phyloP scores from a whole-genome alignment of 2,797 vertebrate genomes.

The Myiotriccus ornatus region DNA sequence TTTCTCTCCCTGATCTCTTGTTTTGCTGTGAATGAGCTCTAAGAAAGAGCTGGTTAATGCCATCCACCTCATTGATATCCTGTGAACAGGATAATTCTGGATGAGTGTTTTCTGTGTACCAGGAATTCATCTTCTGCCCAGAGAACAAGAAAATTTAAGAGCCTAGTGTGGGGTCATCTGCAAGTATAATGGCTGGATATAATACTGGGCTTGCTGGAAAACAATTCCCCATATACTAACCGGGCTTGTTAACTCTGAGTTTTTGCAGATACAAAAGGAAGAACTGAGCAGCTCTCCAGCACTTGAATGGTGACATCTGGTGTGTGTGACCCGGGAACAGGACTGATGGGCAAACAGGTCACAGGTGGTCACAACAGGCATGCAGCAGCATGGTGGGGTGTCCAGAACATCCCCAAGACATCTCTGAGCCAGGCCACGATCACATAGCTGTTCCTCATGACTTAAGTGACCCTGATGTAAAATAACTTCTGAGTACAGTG shows the following conservation, averaged over 20 bases:
- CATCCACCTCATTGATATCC: not conserved
- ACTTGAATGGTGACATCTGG: not conserved
- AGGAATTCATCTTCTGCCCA: not conserved
- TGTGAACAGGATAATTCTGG: not conserved
- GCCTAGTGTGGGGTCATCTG: not conserved
- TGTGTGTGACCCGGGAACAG: not conserved
- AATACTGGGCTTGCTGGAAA: not conserved
- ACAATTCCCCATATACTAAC: not conserved
- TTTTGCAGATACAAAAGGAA: not conserved
- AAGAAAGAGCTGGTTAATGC: not conserved
- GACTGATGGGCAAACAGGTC: not conserved
- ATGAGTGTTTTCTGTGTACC: not conserved
- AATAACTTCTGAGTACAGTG: not conserved
- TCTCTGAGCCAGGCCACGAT: not conserved
- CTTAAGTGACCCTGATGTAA: not conserved
- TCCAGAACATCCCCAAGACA: not conserved
- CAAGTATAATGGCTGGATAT: not conserved
- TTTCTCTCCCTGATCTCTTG: not conserved
- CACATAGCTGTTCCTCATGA: not conserved
- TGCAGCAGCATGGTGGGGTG: not conserved
- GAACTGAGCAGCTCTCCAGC: not conserved
- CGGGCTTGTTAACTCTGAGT: not conserved
- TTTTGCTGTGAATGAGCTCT: not conserved
- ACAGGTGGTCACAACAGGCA: accelerated
- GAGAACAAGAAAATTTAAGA: not conserved